Conservation (phyloP, 2,888 invertebrate genomes). For the Andrena praecox region DNA sequence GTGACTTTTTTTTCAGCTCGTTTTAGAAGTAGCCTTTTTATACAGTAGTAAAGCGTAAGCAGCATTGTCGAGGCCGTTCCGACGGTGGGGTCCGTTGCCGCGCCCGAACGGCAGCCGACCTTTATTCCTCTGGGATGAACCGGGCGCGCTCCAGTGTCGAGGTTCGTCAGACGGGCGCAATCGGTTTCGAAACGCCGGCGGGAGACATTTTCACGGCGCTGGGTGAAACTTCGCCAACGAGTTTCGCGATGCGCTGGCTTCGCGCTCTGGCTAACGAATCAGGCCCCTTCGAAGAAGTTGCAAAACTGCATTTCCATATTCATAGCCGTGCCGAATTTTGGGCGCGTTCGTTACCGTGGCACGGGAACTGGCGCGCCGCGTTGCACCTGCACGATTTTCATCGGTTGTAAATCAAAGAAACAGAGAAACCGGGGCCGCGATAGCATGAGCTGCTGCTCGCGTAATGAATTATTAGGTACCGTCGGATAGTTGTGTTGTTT, state of each 20-base stretch:
- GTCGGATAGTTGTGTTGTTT: conserved; percentile 48
- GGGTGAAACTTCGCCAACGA: not conserved
- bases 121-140: too few relatives aligned
- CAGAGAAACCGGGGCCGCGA: conserved; percentile 28
- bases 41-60: too few relatives aligned
- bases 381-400: conserved; percentile 23
- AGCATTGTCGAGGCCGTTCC: too few relatives aligned
- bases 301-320: conserved; percentile 32
- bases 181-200: not conserved
- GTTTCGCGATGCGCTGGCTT: conserved; percentile 13
- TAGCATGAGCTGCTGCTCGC: conserved; percentile 27
- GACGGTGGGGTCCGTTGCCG: too few relatives aligned
- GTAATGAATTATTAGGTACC: conserved; percentile 52
- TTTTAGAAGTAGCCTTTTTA: not conserved
- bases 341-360: conserved; percentile 6
- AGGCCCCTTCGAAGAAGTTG: conserved; percentile 19
- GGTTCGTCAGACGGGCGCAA: too few relatives aligned
- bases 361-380: conserved; percentile 4
- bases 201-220: not conserved
- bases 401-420: conserved; percentile 53
- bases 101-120: too few relatives aligned
- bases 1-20: conserved; percentile 28
- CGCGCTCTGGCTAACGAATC: conserved; percentile 7
- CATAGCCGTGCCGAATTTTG: conserved; percentile 35
- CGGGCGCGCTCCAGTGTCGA: too few relatives aligned